Conservation (phyloP, 64 coral and sea anemone genomes). For the Astreopora myriophthalma region DNA sequence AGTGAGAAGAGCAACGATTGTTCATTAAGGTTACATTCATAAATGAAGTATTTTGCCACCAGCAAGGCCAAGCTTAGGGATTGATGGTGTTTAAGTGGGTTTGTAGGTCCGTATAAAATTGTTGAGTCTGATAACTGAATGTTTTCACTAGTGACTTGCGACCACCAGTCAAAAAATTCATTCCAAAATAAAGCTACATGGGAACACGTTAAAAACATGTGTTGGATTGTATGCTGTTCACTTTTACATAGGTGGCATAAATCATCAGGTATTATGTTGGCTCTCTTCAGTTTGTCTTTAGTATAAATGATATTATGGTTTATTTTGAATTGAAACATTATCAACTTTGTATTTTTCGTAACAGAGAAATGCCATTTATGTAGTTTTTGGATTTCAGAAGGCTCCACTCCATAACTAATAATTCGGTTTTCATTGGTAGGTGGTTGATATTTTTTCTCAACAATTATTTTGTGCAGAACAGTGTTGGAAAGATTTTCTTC, state of each 20-base stretch:
- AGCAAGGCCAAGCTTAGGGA: background rate
- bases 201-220: background rate
- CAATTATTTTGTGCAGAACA: background rate
- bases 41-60: background rate
- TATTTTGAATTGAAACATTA: too few relatives aligned
- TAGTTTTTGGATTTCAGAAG: too few relatives aligned
- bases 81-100: too few relatives aligned
- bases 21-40: background rate
- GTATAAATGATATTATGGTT: too few relatives aligned
- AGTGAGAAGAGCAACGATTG: background rate
- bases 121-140: background rate
- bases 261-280: background rate
- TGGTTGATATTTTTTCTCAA: slow-evolving; percentile 10
- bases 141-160: background rate
- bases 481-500: background rate
- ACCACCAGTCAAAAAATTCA: background rate
- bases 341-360: too few relatives aligned
- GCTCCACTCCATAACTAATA: too few relatives aligned
- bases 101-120: too few relatives aligned
- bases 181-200: background rate
- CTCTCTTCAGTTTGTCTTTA: background rate
- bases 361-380: too few relatives aligned
- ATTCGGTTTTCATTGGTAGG: slow-evolving; percentile 4
- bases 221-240: background rate
- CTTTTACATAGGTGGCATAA: background rate